Percentiles rank a stretch among this genome's conserved stretches.
Evolutionary conservation across 2,797 vertebrate genomes (phyloP).

Genomic region (Gallinago nigripennis): DNA sequence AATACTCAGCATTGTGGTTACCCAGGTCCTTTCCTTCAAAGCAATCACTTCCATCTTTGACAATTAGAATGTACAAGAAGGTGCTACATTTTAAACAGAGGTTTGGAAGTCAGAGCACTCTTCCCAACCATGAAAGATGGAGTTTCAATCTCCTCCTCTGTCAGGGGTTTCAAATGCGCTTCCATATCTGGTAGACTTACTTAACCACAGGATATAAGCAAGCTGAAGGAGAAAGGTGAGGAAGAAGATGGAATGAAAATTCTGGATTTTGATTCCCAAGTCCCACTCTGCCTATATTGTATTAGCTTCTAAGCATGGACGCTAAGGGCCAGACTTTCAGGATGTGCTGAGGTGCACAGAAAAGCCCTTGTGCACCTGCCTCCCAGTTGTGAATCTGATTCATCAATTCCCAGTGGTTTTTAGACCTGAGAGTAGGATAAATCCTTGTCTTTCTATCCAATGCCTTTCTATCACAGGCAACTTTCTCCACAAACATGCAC

Average conservation of each 20-base stretch:
- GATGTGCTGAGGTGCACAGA: neutral
- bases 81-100: neutral
- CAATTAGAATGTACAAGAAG: neutral
- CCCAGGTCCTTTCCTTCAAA: neutral
- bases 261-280: neutral
- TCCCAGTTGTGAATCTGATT: neutral
- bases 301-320: neutral
- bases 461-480: neutral
- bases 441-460: neutral
- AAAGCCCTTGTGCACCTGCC: neutral
- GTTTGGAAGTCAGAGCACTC: neutral
- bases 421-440: neutral
- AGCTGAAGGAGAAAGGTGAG: neutral
- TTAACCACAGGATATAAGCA: neutral
- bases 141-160: neutral
- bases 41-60: neutral
- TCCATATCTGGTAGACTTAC: neutral
- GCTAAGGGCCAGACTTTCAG: neutral
- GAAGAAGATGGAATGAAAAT: neutral
- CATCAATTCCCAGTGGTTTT: neutral
- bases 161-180: neutral
- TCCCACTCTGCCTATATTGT: neutral
- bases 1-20: neutral
- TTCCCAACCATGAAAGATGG: neutral
- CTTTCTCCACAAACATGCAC: no score